Base-by-base conservation (phyloP, 2,113 vertebrate genomes). In the Fukomys damarensis region DNA sequence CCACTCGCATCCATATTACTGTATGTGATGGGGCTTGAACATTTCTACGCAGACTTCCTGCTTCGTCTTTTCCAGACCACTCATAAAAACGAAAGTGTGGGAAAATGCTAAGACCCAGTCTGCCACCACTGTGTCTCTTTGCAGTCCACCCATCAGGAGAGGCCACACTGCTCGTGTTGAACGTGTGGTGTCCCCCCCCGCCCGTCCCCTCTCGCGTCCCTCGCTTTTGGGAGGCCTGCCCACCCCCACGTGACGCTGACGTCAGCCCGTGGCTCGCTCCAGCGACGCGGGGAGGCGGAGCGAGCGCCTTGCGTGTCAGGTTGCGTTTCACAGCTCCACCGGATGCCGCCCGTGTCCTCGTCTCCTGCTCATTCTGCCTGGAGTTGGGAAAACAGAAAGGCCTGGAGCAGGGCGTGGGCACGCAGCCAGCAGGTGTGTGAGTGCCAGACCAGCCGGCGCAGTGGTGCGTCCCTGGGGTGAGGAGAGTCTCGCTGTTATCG, bases 91-190 rank as follows among this genome's bases (percentile, higher is more conserved):
- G 7, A 68, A 2, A 83, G 14, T 46, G 56, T 63, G 65, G 80
- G 76, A 95, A 96, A 89, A 80, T 77, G 54, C 41, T 86, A 82
- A 86, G 56, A 49, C 20, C 6, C n/a, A 7, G 4, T 58, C 20
- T 65, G 79, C 49, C 46, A 52, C 77, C 86, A 89, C 74, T 77
- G 38, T 72, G 10, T 88, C 63, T 92, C 74, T 96, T 93, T 96
- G 79, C 82, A 95, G 59, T 66, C 1, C 66, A 61, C n/a, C n/a
- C n/a, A n/a, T n/a, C n/a, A n/a, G n/a, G n/a, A 46, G 54, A 92
- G 81, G 59, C 16, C 56, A 4, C 43, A 87, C 81, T 95, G 91
- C 93, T 89, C 58, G 6, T 77, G 93, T 92, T 87, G 90, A 96
- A 87, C 56, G 63, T 28, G 3, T 19, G 30, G 7, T 74, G n/a